Percentiles rank a stretch among this genome's conserved stretches.
These are phyloP conservation scores for Aspidapion aeneum DNA, from an alignment of 2,888 invertebrate genomes.

Conservation along the genomic window DNA sequence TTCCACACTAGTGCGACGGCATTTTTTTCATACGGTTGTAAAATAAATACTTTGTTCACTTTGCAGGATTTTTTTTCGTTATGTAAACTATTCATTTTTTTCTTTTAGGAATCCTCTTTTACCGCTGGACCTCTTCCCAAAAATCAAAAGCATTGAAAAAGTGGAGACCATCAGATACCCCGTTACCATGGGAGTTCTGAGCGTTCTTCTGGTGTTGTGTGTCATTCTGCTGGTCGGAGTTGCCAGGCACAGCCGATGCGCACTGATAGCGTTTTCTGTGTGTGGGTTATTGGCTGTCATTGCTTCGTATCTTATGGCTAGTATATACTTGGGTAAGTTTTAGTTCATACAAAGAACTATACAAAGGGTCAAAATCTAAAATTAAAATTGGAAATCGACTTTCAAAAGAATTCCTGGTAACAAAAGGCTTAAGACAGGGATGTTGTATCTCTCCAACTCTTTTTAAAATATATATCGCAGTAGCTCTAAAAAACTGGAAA, in stretches of 20 bases:
- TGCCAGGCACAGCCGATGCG: constrained; percentile 83
- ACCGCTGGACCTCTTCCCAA: constrained; percentile 64
- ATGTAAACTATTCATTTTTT: not conserved
- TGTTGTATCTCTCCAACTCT: too few relatives aligned
- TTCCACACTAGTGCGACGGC: too few relatives aligned
- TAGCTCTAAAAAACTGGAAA: too few relatives aligned
- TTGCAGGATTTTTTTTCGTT: too few relatives aligned
- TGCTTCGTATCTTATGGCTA: constrained; percentile 85
- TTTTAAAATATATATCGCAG: too few relatives aligned
- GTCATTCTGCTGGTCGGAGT: constrained; percentile 88
- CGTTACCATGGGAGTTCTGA: constrained; percentile 83
- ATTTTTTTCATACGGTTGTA: too few relatives aligned
- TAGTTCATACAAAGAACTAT: too few relatives aligned
- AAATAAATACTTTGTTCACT: too few relatives aligned
- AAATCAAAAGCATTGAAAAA: constrained; percentile 60
- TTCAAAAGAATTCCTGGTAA: too few relatives aligned
- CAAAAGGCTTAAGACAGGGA: too few relatives aligned
- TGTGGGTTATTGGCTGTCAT: constrained; percentile 83
- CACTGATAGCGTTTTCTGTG: constrained; percentile 86
- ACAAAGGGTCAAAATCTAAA: too few relatives aligned
- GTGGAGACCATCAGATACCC: constrained; percentile 79
- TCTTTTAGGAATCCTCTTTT: constrained; percentile 46
- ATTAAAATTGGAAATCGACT: too few relatives aligned
- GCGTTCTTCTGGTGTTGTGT: constrained; percentile 81
- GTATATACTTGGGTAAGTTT: constrained; percentile 64